Base-by-base conservation (phyloP, 2,888 invertebrate species). In the Petrophora chlorosata region DNA sequence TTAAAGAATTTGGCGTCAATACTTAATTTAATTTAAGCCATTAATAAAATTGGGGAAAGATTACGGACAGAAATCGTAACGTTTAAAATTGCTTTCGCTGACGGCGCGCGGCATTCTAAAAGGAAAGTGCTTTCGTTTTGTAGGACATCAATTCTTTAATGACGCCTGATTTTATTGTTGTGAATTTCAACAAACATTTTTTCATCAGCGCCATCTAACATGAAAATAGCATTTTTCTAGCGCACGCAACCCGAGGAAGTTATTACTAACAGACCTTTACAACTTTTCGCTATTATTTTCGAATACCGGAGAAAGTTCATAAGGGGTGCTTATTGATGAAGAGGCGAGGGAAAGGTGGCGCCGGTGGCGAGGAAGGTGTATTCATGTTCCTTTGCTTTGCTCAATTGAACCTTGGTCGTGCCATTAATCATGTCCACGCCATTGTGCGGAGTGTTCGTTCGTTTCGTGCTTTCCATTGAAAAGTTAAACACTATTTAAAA, bases 251-350 rank as follows among this genome's bases (percentile, higher is more conserved):
- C 57, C 55, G 62, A 61, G 67, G 66, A 79, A 76, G 73, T 76
- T 75, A 70, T 77, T 76, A 79, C 75, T 76, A 73, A 76, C 71
- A 73, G 69, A 64, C 59, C 73, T 73, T 68, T 72, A 67, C 59
- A 76, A 76, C 60, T 75, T 76, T 76, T 71, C 64, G 63, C 68
- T 74, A 72, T 76, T 79, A 80, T 76, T 76, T 71, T 68, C 64
- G 60, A 74, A 70, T 69, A 70, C 48, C 60, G 65, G 63, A 66
- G 68, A 67, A 70, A 73, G 67, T 77, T 70, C 62, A 65, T 64
- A 70, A 67, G 63, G 61, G 67, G 65, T 59, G 67, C 61, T 73
- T 71, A 70, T 61, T 65, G 64, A 53, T 48, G 60, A 42, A 34
- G 22, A 14, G 46, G 41, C 30, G 33, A 45, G 48, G 36, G 43